Percentiles rank a stretch among this genome's conserved stretches.
Conservation (phyloP, 2,888 invertebrate genomes). For the Diplazon laetatorius region DNA sequence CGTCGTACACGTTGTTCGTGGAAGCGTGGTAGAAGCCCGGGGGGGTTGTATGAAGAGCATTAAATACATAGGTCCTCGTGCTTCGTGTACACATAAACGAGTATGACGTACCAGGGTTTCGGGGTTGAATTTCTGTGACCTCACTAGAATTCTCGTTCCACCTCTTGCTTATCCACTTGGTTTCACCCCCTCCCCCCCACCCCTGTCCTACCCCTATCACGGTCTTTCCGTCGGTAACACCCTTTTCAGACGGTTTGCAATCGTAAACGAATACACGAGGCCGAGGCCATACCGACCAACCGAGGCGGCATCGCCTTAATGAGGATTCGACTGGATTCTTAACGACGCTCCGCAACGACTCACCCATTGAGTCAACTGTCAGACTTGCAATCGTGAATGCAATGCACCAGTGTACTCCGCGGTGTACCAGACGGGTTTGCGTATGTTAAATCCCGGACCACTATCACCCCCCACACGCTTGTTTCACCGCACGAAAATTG, state of each 20-base stretch:
- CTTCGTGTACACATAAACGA: not conserved
- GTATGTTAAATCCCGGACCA: not conserved
- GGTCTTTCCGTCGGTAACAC: conserved; percentile 4
- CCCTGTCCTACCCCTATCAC: no score
- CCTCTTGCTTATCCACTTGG: conserved; percentile 16
- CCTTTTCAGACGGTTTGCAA: conserved; percentile 29
- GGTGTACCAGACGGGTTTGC: not conserved
- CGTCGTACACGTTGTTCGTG: no score
- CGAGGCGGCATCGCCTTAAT: conserved; percentile 40
- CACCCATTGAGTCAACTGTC: conserved; percentile 17
- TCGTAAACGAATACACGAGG: conserved; percentile 46
- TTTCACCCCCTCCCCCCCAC: conserved; percentile 26
- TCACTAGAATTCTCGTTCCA: conserved; percentile 13
- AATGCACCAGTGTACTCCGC: not conserved
- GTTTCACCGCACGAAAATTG: no score
- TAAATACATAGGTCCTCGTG: not conserved
- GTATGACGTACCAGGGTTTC: not conserved
- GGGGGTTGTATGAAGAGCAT: conserved; percentile 15
- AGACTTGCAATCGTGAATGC: conserved; percentile 28
- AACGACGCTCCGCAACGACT: conserved; percentile 22
- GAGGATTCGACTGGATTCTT: conserved; percentile 44
- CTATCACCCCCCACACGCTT: no score
- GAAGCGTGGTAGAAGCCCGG: no score
- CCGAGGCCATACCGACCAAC: conserved; percentile 14
- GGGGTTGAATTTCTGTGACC: not conserved